Percentiles rank a stretch among this genome's conserved stretches.
Conservation (phyloP, 2,113 vertebrate species). For the Pangasianodon hypophthalmus region DNA sequence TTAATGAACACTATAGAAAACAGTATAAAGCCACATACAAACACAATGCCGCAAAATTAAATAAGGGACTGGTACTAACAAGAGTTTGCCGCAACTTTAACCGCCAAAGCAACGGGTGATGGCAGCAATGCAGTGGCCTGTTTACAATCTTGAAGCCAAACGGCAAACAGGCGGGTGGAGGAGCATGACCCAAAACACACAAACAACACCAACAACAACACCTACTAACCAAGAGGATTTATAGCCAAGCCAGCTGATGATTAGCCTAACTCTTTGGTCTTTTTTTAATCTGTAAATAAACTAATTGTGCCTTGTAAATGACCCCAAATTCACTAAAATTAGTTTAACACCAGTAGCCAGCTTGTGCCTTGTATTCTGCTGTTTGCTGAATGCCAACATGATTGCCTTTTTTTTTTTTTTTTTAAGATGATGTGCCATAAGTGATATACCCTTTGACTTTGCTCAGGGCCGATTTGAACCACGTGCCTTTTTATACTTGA, state of each 20-base stretch:
- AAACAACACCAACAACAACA: slow-evolving; percentile 60
- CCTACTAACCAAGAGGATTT: slow-evolving; percentile 83
- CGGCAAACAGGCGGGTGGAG: slow-evolving; percentile 70
- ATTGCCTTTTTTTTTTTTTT: slow-evolving; percentile 61
- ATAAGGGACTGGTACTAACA: slow-evolving; percentile 87
- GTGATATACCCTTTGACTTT: slow-evolving; percentile 65
- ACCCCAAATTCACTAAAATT: slow-evolving; percentile 80
- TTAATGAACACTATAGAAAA: slow-evolving; percentile 83
- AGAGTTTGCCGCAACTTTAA: slow-evolving; percentile 73
- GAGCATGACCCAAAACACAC: slow-evolving; percentile 70
- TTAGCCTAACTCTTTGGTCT: slow-evolving; percentile 75
- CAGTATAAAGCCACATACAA: slow-evolving; percentile 62
- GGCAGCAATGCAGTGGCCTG: slow-evolving; percentile 70
- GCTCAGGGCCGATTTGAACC: slow-evolving; percentile 71
- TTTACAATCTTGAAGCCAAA: slow-evolving; percentile 78
- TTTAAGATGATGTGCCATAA: slow-evolving; percentile 46
- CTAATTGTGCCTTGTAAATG: slow-evolving; percentile 91
- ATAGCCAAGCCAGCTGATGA: slow-evolving; percentile 63
- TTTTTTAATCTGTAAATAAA: slow-evolving; percentile 85
- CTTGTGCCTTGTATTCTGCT: slow-evolving; percentile 84
- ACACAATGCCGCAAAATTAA: slow-evolving; percentile 16
- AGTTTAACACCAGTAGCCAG: slow-evolving; percentile 81
- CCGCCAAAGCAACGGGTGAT: slow-evolving; percentile 74
- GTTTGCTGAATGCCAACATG: slow-evolving; percentile 79
- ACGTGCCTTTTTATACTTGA: slow-evolving; percentile 64